These are phyloP conservation scores for Chorisops tibialis DNA, from an alignment of 2,888 invertebrate species.

Conservation along the genomic window DNA sequence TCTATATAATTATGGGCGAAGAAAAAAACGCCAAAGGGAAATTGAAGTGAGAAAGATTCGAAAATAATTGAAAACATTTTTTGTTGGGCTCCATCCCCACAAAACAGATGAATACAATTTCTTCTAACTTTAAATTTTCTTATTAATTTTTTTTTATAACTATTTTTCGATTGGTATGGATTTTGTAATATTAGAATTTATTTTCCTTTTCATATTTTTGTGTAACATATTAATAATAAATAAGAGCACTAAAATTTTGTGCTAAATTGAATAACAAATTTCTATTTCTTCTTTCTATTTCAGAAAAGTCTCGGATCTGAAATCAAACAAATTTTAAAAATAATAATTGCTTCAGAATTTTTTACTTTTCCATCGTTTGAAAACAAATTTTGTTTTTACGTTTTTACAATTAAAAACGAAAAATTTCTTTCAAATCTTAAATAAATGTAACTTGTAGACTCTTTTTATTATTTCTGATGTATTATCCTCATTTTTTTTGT, in stretches of 20 bases:
- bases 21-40: conserved; percentile 40
- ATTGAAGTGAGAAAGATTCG: conserved; percentile 43
- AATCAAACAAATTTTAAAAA: conserved; percentile 10
- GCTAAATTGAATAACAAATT: too few relatives aligned
- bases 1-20: conserved; percentile 33
- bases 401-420: too few relatives aligned
- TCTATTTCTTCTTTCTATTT: conserved; percentile 7
- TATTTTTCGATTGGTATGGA: too few relatives aligned
- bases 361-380: neutral
- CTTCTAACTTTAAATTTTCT: too few relatives aligned
- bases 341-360: neutral
- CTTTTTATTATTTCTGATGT: neutral
- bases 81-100: too few relatives aligned
- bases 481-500: neutral
- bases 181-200: too few relatives aligned
- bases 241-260: too few relatives aligned
- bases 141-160: too few relatives aligned
- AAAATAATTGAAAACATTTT: conserved; percentile 32
- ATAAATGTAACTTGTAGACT: neutral
- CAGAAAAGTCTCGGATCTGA: conserved; percentile 16
- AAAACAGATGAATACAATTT: too few relatives aligned
- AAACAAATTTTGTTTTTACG: neutral
- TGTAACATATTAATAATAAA: too few relatives aligned
- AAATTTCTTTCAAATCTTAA: too few relatives aligned
- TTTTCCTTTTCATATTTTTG: too few relatives aligned